Conservation (phyloP, 2,113 vertebrate genomes). For the Pontoporia blainvillei region DNA sequence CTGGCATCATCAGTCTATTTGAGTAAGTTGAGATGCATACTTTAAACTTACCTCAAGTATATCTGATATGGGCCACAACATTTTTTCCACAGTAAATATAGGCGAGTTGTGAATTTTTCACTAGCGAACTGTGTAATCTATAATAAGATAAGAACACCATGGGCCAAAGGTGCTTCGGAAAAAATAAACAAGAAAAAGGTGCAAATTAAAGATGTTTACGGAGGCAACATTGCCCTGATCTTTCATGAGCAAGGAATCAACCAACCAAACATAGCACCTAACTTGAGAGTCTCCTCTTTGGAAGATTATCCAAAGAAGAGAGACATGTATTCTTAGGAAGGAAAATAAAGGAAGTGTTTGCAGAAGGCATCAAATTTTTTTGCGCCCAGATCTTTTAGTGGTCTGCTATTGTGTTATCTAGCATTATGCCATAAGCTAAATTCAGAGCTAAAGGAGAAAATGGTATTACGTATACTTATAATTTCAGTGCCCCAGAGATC, state of each 20-base stretch:
- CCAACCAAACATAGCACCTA: background rate
- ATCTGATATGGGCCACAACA: background rate
- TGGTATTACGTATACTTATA: background rate
- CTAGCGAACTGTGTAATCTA: background rate
- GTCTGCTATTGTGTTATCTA: background rate
- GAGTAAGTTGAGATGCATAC: background rate
- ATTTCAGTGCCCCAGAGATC: background rate
- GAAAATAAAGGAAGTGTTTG: background rate
- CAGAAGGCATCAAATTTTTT: background rate
- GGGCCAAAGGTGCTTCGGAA: background rate
- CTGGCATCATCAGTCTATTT: background rate
- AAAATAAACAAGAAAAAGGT: background rate
- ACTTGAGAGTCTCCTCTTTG: background rate
- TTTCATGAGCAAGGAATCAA: background rate
- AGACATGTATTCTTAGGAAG: background rate
- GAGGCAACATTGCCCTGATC: background rate
- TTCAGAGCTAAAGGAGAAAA: background rate
- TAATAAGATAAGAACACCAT: background rate
- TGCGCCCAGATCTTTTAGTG: background rate
- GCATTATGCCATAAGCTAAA: background rate
- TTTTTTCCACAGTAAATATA: background rate
- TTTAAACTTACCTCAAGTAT: background rate
- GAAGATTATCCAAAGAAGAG: background rate
- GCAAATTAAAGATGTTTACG: background rate
- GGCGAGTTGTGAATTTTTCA: background rate